phyloP scores from a whole-genome alignment of 2,888 invertebrate genomes.

The Philereme vetulata region DNA sequence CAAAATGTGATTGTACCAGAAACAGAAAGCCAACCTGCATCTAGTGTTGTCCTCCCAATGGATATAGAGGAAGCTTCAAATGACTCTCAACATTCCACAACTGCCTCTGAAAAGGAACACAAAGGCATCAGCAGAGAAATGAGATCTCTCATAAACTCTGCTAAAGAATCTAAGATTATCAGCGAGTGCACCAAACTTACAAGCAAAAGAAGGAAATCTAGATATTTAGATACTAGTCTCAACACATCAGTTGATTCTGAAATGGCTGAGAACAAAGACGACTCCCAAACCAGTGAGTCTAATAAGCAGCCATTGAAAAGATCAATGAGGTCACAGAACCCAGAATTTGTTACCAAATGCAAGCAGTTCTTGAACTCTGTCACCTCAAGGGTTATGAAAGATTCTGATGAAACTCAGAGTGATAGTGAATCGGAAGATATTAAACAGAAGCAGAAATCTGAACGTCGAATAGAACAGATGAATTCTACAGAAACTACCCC shows the following conservation, averaged over 20 bases:
- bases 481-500: constrained; percentile 41
- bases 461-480: constrained; percentile 42
- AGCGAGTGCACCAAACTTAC: constrained; percentile 83
- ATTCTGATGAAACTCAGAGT: constrained; percentile 59
- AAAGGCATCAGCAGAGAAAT: constrained; percentile 83
- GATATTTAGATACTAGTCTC: constrained; percentile 72
- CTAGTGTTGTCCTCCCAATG: constrained; percentile 13
- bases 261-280: constrained; percentile 61
- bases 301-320: constrained; percentile 64
- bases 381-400: constrained; percentile 62
- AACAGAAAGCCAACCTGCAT: background rate
- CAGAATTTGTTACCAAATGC: constrained; percentile 85
- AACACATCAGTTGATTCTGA: constrained; percentile 69
- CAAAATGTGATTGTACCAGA: constrained; percentile 12
- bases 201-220: constrained; percentile 76
- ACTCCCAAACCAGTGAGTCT: constrained; percentile 66
- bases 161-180: constrained; percentile 87
- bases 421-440: constrained; percentile 48
- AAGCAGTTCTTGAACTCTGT: constrained; percentile 84
- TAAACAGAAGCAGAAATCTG: constrained; percentile 44
- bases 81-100: constrained; percentile 60
- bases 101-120: constrained; percentile 66
- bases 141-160: constrained; percentile 85
- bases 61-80: constrained; percentile 54
- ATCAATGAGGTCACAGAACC: constrained; percentile 86